Evolutionary conservation across 2,797 vertebrate species (phyloP), one percentile per base, ranked within the genome.

Genomic region (Sphaeramia orbicularis): DNA sequence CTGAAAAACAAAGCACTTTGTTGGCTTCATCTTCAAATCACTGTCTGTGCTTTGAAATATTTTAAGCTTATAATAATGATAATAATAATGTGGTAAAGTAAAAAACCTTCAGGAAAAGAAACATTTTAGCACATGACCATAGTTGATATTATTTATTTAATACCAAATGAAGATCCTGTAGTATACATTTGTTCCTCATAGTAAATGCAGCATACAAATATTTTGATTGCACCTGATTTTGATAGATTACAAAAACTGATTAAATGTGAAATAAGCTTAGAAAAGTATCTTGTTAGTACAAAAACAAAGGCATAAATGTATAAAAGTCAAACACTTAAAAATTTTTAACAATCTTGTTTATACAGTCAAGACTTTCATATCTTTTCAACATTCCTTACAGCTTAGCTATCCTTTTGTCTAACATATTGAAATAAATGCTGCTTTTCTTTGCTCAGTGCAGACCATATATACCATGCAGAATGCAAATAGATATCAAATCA

Each of bases 361-460:
- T 12, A 7, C 50, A 24, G 37, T 45, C 3, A n/a, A 64, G 32
- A n/a, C 36, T 53, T 64, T 51, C 6, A 14, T 44, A 54, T 70
- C 52, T 79, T 41, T 24, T 38, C 16, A 54, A 47, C 48, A 61
- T 75, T 66, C 18, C 59, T 76, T 54, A 32, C 19, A 55, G 4
- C 48, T 58, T 54, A 56, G 56, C 67, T 51, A 56, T 38, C 10
- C 10, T 27, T 53, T 60, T 24, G 27, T 49, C 4, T 16, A 1
- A 24, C 15, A 14, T 44, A 38, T 40, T 19, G 38, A 16, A 4
- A 24, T 32, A 21, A 15, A 11, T n/a, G 27, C 8, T 45, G 12
- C 2, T 61, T 72, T 51, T 45, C 5, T 47, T 54, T 10, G 15
- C 36, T 65, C 16, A 47, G 1, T 32, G 53, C 64, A 68, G 51